These are phyloP conservation scores for Burhinus bistriatus DNA, from an alignment of 2,113 vertebrate species.

Conservation along the genomic window DNA sequence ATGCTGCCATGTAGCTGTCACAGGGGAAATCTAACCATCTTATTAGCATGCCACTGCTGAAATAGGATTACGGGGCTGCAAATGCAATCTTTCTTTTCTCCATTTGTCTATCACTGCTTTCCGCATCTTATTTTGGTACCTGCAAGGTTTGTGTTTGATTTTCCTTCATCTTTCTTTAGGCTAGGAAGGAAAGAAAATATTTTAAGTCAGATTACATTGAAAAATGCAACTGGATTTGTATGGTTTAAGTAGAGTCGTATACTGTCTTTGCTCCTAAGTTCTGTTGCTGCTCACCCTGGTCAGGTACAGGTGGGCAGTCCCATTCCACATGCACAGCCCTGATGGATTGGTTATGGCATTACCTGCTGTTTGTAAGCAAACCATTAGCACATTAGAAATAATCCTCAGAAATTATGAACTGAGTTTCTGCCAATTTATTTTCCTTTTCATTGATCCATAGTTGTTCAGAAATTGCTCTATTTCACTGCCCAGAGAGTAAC, in stretches of 20 bases:
- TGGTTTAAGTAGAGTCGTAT: not conserved
- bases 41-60: not conserved
- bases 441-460: not conserved
- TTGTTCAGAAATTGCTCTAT: not conserved
- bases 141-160: not conserved
- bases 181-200: not conserved
- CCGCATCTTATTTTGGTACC: not conserved
- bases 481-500: not conserved
- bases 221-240: not conserved
- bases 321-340: accelerated
- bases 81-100: not conserved
- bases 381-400: not conserved
- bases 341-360: not conserved
- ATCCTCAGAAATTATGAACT: not conserved
- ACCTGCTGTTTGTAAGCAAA: not conserved
- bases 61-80: not conserved
- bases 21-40: not conserved
- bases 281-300: not conserved
- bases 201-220: not conserved
- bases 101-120: not conserved
- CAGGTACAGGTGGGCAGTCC: not conserved
- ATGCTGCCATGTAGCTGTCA: not conserved
- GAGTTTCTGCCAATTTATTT: not conserved
- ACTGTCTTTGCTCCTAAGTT: accelerated
- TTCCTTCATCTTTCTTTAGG: not conserved